Conservation (phyloP, 2,113 vertebrate genomes). For the Dasypus novemcinctus region DNA sequence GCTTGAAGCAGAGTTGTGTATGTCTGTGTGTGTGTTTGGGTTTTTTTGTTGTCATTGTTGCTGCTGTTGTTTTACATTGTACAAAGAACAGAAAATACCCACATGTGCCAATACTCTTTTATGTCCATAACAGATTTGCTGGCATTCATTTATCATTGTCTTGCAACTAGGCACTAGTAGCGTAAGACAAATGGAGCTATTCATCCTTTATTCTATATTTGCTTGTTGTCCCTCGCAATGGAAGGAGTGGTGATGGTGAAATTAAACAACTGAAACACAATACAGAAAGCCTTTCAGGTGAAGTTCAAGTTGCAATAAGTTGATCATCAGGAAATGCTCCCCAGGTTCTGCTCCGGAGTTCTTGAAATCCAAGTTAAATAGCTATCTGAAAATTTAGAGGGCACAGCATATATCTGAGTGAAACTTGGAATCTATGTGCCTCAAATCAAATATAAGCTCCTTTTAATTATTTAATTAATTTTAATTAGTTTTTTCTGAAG, state of each 20-base stretch:
- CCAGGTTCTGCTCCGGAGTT: neutral
- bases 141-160: constrained; percentile 56
- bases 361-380: constrained; percentile 40
- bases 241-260: neutral
- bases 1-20: neutral
- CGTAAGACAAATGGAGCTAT: constrained; percentile 68
- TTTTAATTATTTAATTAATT: neutral
- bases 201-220: constrained; percentile 54
- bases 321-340: neutral
- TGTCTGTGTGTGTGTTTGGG: neutral
- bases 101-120: neutral
- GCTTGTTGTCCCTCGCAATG: constrained; percentile 58
- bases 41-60: neutral
- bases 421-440: neutral
- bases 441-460: constrained; percentile 31
- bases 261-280: neutral
- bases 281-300: constrained; percentile 10
- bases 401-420: neutral
- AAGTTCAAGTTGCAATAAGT: constrained; percentile 17
- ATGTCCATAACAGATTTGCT: constrained; percentile 59
- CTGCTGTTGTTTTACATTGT: neutral
- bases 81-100: constrained; percentile 3
- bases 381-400: neutral
- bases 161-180: constrained; percentile 12
- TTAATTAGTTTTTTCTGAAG: neutral